Base-by-base conservation (phyloP, 2,113 vertebrate species). In the Elachura formosa region DNA sequence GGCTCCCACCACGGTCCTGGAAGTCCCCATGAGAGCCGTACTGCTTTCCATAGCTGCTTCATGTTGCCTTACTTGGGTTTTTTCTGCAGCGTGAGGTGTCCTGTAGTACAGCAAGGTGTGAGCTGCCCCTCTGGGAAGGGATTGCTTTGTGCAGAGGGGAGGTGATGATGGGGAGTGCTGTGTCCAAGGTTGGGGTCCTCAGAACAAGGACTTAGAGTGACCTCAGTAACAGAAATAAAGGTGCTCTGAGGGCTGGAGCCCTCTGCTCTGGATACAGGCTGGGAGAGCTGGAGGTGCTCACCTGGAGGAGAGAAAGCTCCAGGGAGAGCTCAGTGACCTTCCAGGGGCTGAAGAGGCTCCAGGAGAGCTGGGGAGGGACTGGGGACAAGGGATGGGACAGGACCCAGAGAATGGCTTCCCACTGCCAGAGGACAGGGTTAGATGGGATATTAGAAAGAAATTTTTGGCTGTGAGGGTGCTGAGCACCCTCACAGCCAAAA, bases 61-160 rank as follows among this genome's bases (percentile, higher is more conserved):
- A 5, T 1, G 0, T 14, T 29, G 31, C 29, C 10, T n/a, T 12
- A 1, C 0, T 0, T 24, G 21, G 11, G 2, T 0, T 5, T 9
- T 45, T 73, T 41, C 41, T 80, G 58, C 48, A 51, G 58, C 0
- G 0, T 14, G 16, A 63, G 17, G 28, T 36, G 33, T 74, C 74
- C 9, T 45, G 38, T 29, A 4, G 61, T 2, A 6, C 40, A 77
- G 62, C 34, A 26, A 34, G 38, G 33, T 4, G 3, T 10, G 29
- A 10, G 18, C 31, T 3, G 3, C 22, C 51, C 28, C 41, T 63
- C 12, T 2, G 33, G 29, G 20, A 6, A 40, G 40, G 19, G 13
- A 22, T 56, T 8, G 5, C n/a, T 49, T n/a, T n/a, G 9, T 31
- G 51, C 1, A 2, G 54, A n/a, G 46, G 67, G 51, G 38, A 63